Evolutionary conservation across 2,888 invertebrate species (phyloP).

Genomic region (Fragum sueziense): DNA sequence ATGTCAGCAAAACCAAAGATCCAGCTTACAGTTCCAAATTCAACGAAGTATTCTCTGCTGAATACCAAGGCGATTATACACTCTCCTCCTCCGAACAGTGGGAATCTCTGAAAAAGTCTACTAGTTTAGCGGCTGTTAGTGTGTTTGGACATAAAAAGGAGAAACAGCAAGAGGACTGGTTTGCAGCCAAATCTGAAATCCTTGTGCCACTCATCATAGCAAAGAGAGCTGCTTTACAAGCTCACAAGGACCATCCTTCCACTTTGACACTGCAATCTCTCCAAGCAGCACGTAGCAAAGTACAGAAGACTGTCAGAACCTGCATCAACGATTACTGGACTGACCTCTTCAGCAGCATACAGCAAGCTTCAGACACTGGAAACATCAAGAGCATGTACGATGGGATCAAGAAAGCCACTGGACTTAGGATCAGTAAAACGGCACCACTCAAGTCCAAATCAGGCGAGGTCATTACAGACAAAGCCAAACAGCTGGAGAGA

Average conservation of each 20-base stretch:
- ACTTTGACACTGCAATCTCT: neutral
- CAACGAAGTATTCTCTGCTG: neutral
- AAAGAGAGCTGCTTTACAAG: neutral
- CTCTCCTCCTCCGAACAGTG: neutral
- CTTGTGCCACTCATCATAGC: neutral
- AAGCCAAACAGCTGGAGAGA: neutral
- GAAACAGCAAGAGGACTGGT: too few species aligned
- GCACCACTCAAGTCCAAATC: too few species aligned
- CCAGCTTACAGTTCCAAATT: neutral
- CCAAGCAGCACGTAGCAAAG: neutral
- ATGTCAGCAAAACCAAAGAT: too few species aligned
- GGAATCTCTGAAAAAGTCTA: neutral
- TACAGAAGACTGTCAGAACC: too few species aligned
- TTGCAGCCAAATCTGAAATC: neutral
- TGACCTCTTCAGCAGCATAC: too few species aligned
- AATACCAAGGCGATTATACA: neutral
- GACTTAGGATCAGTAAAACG: neutral
- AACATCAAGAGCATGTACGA: constrained; percentile 4
- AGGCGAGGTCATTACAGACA: neutral
- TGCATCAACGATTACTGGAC: neutral
- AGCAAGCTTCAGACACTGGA: too few species aligned
- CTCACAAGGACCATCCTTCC: neutral
- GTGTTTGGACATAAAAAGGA: neutral
- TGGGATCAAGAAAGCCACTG: neutral
- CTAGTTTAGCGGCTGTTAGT: neutral